phyloP scores from a whole-genome alignment of 2,113 vertebrate species.

The Salvelinus alpinus region DNA sequence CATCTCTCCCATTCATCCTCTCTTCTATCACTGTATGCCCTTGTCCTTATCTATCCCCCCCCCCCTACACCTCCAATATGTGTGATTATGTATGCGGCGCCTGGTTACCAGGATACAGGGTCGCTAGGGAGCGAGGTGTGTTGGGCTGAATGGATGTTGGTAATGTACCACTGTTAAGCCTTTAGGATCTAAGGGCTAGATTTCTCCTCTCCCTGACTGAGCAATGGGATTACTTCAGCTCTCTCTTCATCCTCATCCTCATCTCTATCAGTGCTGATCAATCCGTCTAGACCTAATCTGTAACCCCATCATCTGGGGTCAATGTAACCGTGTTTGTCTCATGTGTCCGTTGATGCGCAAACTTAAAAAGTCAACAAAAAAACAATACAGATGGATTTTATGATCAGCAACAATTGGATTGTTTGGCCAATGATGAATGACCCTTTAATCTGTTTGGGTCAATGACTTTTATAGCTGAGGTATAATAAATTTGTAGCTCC shows the following conservation, averaged over 20 bases:
- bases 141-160: slow-evolving; percentile 8
- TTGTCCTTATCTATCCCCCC: slow-evolving; percentile 1
- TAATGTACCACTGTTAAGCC: slow-evolving; percentile 47
- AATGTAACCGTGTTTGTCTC: background rate
- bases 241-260: slow-evolving; percentile 66
- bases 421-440: slow-evolving; percentile 37
- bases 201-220: slow-evolving; percentile 59
- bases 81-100: slow-evolving; percentile 17
- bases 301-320: slow-evolving; percentile 40
- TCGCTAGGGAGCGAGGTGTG: slow-evolving; percentile 22
- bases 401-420: slow-evolving; percentile 42
- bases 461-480: slow-evolving; percentile 1
- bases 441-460: background rate
- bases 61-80: background rate
- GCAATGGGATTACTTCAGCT: slow-evolving; percentile 65
- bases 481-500: background rate
- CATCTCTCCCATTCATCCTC: background rate
- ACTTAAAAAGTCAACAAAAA: slow-evolving; percentile 21
- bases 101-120: slow-evolving; percentile 42
- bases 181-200: slow-evolving; percentile 51
- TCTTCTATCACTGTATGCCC: background rate
- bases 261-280: slow-evolving; percentile 64
- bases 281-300: slow-evolving; percentile 63
- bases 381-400: slow-evolving; percentile 45
- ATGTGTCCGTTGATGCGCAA: background rate